phyloP scores from a whole-genome alignment of 1,140 invertebrate species.

The Hermetia illucens region DNA sequence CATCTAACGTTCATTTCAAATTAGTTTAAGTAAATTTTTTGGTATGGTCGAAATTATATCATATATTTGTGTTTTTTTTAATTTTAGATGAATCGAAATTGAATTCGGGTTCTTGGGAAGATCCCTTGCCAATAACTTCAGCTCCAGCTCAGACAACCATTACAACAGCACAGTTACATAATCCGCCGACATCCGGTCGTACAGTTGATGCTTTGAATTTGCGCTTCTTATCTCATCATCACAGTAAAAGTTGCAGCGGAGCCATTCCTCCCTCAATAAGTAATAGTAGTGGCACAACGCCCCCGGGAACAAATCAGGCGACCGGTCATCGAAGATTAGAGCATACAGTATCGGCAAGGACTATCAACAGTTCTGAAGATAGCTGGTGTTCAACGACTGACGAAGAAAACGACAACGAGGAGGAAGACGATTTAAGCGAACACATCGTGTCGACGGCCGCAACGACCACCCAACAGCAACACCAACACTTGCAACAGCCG shows the following conservation, averaged over 20 bases:
- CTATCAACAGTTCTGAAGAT: constrained; percentile 8
- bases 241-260: constrained; percentile 9
- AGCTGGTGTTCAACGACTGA: constrained; percentile 8
- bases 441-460: constrained; percentile 14
- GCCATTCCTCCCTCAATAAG: constrained; percentile 1
- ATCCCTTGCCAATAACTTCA: constrained; percentile 12
- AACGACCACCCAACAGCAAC: too few relatives aligned
- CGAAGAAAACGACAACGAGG: constrained; percentile 5
- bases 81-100: constrained; percentile 19
- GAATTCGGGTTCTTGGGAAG: constrained; percentile 26
- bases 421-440: constrained; percentile 20
- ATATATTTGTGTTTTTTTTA: neutral
- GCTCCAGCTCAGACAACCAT: constrained; percentile 8
- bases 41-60: neutral
- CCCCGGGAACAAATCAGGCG: neutral
- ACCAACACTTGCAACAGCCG: too few relatives aligned
- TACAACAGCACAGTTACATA: constrained; percentile 18
- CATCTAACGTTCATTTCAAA: too few relatives aligned
- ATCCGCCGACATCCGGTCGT: too few relatives aligned
- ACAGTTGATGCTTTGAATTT: too few relatives aligned
- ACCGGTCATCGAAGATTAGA: constrained; percentile 8
- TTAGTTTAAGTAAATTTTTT: too few relatives aligned
- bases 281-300: neutral
- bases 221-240: too few relatives aligned
- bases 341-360: constrained; percentile 8